Evolutionary conservation across 2,113 vertebrate species (phyloP).

Genomic region (Microcebus lehilahytsara): DNA sequence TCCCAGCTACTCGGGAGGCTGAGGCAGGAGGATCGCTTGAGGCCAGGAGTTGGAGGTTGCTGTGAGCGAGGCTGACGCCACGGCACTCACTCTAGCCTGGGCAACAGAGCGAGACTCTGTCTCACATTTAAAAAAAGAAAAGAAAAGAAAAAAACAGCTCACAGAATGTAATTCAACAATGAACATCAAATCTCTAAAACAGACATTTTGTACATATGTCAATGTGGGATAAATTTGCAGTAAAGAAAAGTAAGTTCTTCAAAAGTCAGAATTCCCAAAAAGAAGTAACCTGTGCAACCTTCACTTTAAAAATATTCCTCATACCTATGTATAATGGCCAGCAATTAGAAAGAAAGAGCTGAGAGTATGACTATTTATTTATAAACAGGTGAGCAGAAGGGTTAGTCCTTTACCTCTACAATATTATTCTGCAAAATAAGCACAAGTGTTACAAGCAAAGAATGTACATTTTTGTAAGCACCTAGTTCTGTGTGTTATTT

Average conservation of each 20-base stretch:
- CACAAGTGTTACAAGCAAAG: not conserved
- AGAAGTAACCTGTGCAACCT: not conserved
- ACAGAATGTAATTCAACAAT: not conserved
- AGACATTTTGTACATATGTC: not conserved
- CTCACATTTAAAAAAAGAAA: too few relatives aligned
- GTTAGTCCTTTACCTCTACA: not conserved
- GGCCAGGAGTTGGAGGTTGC: too few relatives aligned
- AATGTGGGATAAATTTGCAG: not conserved
- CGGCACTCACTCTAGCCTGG: too few relatives aligned
- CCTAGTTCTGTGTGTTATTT: not conserved
- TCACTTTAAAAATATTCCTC: slow-evolving; percentile 13
- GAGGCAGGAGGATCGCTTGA: too few relatives aligned
- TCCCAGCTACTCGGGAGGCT: too few relatives aligned
- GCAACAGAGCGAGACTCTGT: too few relatives aligned
- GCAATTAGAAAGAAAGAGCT: not conserved
- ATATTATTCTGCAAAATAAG: not conserved
- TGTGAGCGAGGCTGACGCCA: too few relatives aligned
- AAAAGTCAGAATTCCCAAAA: not conserved
- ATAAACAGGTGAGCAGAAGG: not conserved
- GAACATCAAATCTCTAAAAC: not conserved
- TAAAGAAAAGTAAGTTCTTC: not conserved
- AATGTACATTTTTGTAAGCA: not conserved
- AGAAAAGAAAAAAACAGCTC: not conserved
- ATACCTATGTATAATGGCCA: not conserved
- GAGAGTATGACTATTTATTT: not conserved